phyloP scores from a whole-genome alignment of 2,888 invertebrate genomes.

The Xanthia icteritia region DNA sequence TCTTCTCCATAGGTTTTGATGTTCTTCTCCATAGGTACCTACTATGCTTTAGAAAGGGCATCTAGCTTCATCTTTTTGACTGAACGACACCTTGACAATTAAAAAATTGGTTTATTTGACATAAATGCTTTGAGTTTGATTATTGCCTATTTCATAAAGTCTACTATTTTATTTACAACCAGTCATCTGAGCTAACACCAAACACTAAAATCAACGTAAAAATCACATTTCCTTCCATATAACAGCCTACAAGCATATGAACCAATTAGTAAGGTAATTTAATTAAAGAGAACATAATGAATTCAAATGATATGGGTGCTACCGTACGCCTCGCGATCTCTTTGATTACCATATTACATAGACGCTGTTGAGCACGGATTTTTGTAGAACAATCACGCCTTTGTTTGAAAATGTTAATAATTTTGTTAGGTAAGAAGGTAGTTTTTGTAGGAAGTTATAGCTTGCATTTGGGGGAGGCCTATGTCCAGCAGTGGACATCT shows the following conservation, averaged over 20 bases:
- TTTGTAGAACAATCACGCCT: conserved; percentile 25
- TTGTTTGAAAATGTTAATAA: background rate
- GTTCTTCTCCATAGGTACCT: too few relatives aligned
- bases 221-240: background rate
- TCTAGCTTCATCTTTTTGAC: too few relatives aligned
- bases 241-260: conserved; percentile 4
- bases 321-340: conserved; percentile 29
- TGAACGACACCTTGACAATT: too few relatives aligned
- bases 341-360: conserved; percentile 55
- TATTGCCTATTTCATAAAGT: too few relatives aligned
- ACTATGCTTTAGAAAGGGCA: too few relatives aligned
- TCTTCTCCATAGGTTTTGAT: too few relatives aligned
- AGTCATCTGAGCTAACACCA: too few relatives aligned
- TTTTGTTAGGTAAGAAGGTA: background rate
- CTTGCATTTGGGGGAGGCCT: too few relatives aligned
- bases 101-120: too few relatives aligned
- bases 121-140: too few relatives aligned
- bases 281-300: conserved; percentile 63
- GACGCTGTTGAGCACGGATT: conserved; percentile 30
- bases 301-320: conserved; percentile 55
- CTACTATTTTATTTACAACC: too few relatives aligned
- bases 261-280: conserved; percentile 58
- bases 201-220: background rate
- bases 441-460: background rate
- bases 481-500: too few relatives aligned